phyloP scores from a whole-genome alignment of 2,797 vertebrate genomes.

The Clarias fuscus region DNA sequence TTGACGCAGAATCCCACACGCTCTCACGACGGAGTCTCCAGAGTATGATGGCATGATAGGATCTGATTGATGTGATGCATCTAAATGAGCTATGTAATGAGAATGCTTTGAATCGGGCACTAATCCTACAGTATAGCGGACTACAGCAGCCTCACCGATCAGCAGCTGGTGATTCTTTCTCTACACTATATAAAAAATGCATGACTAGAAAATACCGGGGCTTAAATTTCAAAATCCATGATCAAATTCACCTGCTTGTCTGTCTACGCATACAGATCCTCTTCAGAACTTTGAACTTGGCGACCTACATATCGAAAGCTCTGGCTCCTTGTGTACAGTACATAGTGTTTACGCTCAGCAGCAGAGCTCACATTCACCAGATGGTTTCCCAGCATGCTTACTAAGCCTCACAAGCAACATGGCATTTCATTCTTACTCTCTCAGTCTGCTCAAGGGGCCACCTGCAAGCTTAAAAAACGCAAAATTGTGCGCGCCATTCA shows the following conservation, averaged over 20 bases:
- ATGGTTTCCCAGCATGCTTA: conserved; percentile 52
- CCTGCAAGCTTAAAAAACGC: conserved; percentile 15
- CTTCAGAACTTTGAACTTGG: conserved; percentile 20
- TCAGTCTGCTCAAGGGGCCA: conserved; percentile 11
- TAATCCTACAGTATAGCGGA: neutral
- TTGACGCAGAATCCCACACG: conserved; percentile 36
- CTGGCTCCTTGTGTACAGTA: conserved; percentile 38
- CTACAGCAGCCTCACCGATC: neutral
- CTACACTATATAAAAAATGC: neutral
- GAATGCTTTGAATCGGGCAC: conserved; percentile 30
- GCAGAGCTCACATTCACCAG: conserved; percentile 43
- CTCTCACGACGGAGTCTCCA: conserved; percentile 11
- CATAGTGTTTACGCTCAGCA: conserved; percentile 38
- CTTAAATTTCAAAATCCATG: conserved; percentile 19
- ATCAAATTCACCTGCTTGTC: conserved; percentile 15
- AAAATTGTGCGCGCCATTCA: conserved; percentile 24
- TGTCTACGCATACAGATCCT: conserved; percentile 18
- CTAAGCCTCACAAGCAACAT: conserved; percentile 26
- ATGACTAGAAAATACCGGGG: neutral
- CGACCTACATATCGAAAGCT: conserved; percentile 48
- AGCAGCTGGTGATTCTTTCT: neutral
- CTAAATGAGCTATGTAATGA: conserved; percentile 32
- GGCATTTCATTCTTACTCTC: conserved; percentile 40
- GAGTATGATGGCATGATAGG: conserved; percentile 35
- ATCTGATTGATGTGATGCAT: conserved; percentile 35